These are phyloP conservation scores for Sebastes elongatus DNA, from an alignment of 2,797 vertebrate species.

Conservation along the genomic window DNA sequence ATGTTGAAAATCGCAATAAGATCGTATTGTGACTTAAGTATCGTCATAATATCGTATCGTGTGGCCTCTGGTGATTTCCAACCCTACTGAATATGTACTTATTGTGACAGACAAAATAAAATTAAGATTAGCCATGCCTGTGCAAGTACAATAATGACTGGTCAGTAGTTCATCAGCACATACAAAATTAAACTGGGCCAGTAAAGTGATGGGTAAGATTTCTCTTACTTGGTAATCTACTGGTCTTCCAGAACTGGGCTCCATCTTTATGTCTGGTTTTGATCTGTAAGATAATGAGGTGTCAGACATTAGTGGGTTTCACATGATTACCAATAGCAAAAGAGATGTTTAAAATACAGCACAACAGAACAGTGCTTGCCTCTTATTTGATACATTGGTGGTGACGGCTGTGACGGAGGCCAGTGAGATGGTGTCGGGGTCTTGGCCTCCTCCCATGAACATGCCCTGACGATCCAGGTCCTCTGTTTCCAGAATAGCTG, in stretches of 20 bases:
- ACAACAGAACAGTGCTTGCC: constrained; percentile 74
- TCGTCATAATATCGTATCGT: too few relatives aligned
- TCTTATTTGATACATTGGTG: constrained; percentile 96
- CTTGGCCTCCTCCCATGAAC: constrained; percentile 80
- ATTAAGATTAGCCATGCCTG: not conserved
- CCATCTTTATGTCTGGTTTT: constrained; percentile 98
- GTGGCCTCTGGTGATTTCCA: too few relatives aligned
- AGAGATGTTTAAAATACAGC: not conserved
- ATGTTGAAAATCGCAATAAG: too few relatives aligned
- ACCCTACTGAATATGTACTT: not conserved
- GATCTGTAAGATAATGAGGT: constrained; percentile 79
- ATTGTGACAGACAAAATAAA: not conserved
- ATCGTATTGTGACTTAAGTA: too few relatives aligned
- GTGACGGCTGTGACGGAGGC: constrained; percentile 96
- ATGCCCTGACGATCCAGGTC: constrained; percentile 86
- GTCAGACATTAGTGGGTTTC: not conserved
- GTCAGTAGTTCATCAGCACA: not conserved
- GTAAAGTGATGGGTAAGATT: not conserved
- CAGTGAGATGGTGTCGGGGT: constrained; percentile 91
- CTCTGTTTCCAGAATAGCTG: constrained; percentile 92
- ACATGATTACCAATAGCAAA: not conserved
- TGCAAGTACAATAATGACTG: not conserved
- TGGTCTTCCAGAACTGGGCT: constrained; percentile 92
- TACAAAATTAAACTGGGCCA: not conserved
- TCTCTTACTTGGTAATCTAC: constrained; percentile 93